Percentiles rank a stretch among this genome's conserved stretches.
Conservation (phyloP, 2,113 vertebrate genomes). For the Burhinus oedicnemus region DNA sequence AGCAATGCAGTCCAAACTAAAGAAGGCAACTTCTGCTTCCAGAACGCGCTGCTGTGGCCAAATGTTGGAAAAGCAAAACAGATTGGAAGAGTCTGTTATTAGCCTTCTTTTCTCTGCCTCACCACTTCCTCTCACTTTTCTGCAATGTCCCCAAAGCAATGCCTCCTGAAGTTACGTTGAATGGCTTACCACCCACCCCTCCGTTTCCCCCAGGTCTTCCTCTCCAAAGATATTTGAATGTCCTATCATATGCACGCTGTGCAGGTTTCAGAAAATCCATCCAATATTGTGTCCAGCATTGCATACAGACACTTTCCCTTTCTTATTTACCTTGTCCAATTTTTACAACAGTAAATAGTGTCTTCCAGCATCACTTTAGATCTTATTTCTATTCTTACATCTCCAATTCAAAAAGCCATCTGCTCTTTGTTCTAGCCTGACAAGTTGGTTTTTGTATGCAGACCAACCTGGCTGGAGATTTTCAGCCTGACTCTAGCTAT, state of each 20-base stretch:
- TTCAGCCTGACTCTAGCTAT: conserved; percentile 15
- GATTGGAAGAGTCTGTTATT: not conserved
- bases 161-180: not conserved
- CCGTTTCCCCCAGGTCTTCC: not conserved
- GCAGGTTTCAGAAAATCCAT: not conserved
- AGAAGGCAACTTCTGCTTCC: not conserved
- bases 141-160: not conserved
- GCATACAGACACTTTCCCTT: not conserved
- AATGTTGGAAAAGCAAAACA: not conserved
- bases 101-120: not conserved
- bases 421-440: conserved; percentile 14
- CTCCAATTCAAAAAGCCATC: not conserved
- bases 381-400: not conserved
- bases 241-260: not conserved
- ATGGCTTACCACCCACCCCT: not conserved
- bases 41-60: not conserved
- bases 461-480: conserved; percentile 16
- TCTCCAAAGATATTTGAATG: not conserved
- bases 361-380: not conserved
- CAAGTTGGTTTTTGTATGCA: conserved; percentile 5
- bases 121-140: not conserved
- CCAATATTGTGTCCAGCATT: not conserved
- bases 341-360: not conserved
- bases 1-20: not conserved
- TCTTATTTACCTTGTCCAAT: not conserved